Conservation (phyloP, 2,888 invertebrate species). For the Artemia sinica region DNA sequence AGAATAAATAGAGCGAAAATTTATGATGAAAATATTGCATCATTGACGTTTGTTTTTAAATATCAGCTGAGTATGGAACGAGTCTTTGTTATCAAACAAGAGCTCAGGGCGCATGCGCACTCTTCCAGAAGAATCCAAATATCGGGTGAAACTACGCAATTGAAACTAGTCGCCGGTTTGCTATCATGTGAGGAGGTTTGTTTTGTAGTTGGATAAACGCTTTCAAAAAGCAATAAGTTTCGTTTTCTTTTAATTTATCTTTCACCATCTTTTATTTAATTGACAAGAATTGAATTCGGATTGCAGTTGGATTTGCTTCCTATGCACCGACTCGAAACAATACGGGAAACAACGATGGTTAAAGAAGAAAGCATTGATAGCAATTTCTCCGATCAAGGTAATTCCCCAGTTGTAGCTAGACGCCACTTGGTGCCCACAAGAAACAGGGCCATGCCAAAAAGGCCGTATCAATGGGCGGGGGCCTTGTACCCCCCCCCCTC, state of each 20-base stretch:
- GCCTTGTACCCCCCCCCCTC: background rate
- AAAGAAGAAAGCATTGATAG: background rate
- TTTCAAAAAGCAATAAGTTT: background rate
- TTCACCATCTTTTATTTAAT: too few species aligned
- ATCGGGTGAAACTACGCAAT: background rate
- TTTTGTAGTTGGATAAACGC: background rate
- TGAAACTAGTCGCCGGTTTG: slow-evolving; percentile 6
- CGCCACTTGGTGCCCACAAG: background rate
- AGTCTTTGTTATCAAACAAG: slow-evolving; percentile 10
- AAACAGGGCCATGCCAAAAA: background rate
- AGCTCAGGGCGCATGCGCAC: background rate
- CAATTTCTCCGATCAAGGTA: slow-evolving; percentile 6
- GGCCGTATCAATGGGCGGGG: background rate
- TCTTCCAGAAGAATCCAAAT: background rate
- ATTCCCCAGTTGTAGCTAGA: too few species aligned
- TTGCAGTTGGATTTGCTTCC: background rate
- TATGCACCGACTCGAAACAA: background rate
- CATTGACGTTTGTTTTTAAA: background rate
- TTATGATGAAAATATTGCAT: too few species aligned
- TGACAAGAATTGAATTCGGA: too few species aligned
- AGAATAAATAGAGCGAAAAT: too few species aligned
- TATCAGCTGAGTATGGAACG: background rate
- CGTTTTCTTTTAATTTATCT: too few species aligned
- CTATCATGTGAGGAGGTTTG: slow-evolving; percentile 11
- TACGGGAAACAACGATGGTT: slow-evolving; percentile 9